phyloP scores from a whole-genome alignment of 2,888 invertebrate genomes.

The Hymenopus coronatus region DNA sequence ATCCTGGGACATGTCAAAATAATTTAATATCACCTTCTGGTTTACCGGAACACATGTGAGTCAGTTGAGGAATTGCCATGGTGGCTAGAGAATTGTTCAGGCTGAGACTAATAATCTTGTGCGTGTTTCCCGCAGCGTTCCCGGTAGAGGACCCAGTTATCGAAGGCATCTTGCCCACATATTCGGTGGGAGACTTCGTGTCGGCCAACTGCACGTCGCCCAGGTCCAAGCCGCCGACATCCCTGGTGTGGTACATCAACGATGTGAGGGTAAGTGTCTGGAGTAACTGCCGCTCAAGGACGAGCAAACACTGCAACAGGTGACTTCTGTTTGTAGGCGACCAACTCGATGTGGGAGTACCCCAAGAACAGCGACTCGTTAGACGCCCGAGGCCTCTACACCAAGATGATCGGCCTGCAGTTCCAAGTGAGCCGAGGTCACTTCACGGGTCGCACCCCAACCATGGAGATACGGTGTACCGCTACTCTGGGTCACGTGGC shows the following conservation, averaged over 20 bases:
- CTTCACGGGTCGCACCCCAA: neutral
- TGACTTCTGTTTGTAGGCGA: neutral
- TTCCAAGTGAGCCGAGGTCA: conserved; percentile 17
- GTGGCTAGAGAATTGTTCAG: no score
- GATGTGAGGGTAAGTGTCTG: conserved; percentile 1
- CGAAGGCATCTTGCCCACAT: conserved; percentile 23
- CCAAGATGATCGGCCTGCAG: conserved; percentile 13
- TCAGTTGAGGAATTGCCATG: no score
- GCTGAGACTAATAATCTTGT: no score
- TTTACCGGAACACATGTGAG: no score
- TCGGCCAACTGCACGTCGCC: conserved; percentile 28
- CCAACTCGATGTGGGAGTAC: neutral
- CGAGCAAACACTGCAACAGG: neutral
- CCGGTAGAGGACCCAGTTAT: conserved; percentile 23
- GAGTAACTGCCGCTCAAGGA: neutral
- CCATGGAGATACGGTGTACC: conserved; percentile 22
- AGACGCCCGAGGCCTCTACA: neutral
- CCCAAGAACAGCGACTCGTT: neutral
- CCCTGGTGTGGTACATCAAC: conserved; percentile 27
- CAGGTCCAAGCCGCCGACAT: conserved; percentile 20
- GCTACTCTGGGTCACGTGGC: conserved; percentile 6
- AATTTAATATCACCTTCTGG: no score
- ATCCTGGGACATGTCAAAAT: no score
- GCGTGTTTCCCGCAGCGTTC: conserved; percentile 10
- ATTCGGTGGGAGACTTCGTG: conserved; percentile 25